phyloP scores from a whole-genome alignment of 2,113 vertebrate genomes.

The Tor tambroides region DNA sequence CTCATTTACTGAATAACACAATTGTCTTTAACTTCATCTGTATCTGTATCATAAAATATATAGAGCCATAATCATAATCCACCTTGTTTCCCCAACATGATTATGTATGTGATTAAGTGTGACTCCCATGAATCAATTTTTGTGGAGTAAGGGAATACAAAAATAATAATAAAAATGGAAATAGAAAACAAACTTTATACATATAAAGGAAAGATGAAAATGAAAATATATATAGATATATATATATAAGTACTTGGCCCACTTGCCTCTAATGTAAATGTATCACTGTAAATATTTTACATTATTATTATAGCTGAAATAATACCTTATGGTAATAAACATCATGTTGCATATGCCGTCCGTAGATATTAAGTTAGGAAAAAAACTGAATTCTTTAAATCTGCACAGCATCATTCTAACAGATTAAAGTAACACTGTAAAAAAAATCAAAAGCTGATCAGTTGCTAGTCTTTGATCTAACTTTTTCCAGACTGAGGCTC shows the following conservation, averaged over 20 bases:
- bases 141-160: not conserved
- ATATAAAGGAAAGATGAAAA: not conserved
- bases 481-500: not conserved
- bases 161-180: not conserved
- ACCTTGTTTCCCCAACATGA: not conserved
- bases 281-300: not conserved
- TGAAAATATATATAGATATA: no score
- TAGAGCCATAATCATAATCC: not conserved
- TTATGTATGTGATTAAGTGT: not conserved
- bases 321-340: not conserved
- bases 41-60: not conserved
- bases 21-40: no score
- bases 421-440: constrained; percentile 56
- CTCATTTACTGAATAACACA: not conserved
- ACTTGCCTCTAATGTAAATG: not conserved
- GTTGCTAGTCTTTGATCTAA: constrained; percentile 49
- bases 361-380: not conserved
- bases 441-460: constrained; percentile 51
- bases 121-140: not conserved
- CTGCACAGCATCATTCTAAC: constrained; percentile 47
- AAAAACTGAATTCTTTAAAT: constrained; percentile 10
- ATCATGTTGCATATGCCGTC: not conserved
- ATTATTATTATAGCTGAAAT: not conserved
- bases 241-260: not conserved
- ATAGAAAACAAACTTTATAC: not conserved